Evolutionary conservation across 2,888 invertebrate species (phyloP).

Genomic region (Pseudoips prasinana): DNA sequence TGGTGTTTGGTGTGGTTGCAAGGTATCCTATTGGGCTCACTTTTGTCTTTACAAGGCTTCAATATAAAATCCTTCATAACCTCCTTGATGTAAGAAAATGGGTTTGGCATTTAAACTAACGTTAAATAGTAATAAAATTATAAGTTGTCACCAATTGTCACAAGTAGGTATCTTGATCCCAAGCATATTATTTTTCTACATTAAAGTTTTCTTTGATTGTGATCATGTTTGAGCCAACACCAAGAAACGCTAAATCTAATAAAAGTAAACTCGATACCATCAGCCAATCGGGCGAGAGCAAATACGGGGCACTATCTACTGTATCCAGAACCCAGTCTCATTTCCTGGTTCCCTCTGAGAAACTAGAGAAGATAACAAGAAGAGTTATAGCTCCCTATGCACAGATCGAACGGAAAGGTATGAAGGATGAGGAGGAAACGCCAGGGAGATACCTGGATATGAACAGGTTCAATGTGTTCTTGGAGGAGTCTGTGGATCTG

Average conservation of each 20-base stretch:
- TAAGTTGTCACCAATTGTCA: no score
- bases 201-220: no score
- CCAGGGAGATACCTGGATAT: conserved; percentile 64
- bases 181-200: no score
- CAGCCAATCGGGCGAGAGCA: conserved; percentile 23
- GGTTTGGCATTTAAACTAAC: no score
- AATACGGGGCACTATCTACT: conserved; percentile 11
- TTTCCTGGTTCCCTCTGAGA: conserved; percentile 67
- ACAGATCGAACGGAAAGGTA: conserved; percentile 66
- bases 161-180: no score
- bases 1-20: no score
- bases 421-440: conserved; percentile 57
- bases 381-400: conserved; percentile 83
- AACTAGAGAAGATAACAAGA: conserved; percentile 76
- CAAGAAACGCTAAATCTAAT: conserved; percentile 45
- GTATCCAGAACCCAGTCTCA: conserved; percentile 60
- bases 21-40: no score
- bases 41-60: no score
- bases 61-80: no score
- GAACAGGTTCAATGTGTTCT: conserved; percentile 70
- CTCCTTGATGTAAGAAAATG: no score
- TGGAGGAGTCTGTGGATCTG: conserved; percentile 81
- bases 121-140: no score
- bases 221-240: conserved; percentile 44
- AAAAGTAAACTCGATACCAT: conserved; percentile 50